Evolutionary conservation across 2,888 invertebrate species (phyloP).

Genomic region (Microchrysa polita): DNA sequence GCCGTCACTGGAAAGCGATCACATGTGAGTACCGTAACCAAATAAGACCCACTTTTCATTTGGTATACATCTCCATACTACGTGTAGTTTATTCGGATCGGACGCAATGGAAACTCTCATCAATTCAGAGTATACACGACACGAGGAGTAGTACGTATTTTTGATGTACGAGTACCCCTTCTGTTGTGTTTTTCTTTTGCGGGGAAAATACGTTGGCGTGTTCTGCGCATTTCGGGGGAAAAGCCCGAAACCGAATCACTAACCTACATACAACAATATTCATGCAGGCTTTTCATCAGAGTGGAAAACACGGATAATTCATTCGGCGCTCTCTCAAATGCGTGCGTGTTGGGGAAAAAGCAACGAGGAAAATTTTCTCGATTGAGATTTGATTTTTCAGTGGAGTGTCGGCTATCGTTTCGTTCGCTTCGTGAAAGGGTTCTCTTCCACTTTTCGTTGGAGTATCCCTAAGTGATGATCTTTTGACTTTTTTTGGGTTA

Average conservation of each 20-base stretch:
- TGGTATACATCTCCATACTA: no score
- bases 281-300: not conserved
- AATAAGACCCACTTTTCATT: no score
- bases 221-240: slow-evolving; percentile 20
- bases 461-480: slow-evolving; percentile 43
- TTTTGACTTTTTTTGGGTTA: slow-evolving; percentile 45
- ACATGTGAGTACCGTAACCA: no score
- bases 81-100: no score
- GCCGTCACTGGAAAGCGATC: no score
- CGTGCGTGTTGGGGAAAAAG: slow-evolving; percentile 22
- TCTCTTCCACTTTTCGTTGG: slow-evolving; percentile 35
- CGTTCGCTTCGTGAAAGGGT: slow-evolving; percentile 45
- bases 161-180: no score
- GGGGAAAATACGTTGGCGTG: slow-evolving; percentile 2
- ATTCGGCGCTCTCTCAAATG: slow-evolving; percentile 15
- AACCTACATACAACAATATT: slow-evolving; percentile 20
- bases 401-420: slow-evolving; percentile 61
- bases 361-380: slow-evolving; percentile 33
- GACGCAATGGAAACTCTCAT: no score
- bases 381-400: slow-evolving; percentile 52
- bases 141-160: no score
- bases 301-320: not conserved
- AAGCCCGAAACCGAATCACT: not conserved
- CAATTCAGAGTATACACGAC: no score
- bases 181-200: not conserved